Base-by-base conservation (phyloP, 2,888 invertebrate genomes). In the Andrena dorsata region DNA sequence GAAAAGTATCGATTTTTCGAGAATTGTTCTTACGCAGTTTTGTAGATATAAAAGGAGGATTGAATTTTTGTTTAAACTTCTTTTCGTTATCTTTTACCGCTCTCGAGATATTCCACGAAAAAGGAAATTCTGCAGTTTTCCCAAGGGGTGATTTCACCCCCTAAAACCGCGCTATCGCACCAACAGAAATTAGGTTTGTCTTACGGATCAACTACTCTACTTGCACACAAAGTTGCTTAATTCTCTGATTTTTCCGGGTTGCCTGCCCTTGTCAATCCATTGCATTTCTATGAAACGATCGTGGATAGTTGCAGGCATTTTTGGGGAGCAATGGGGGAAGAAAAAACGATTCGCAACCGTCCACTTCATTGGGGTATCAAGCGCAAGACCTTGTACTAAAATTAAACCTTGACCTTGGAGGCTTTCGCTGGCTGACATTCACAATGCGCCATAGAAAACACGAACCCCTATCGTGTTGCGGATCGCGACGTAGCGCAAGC, bases 381-480 rank as follows among this genome's bases (percentile, higher is more conserved):
- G 63, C 60, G 65, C 49, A 23, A 80, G 63, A 60, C 64, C 68
- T 77, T 72, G 64, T 16, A 20, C 16, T 26, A n/a, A 63, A 81
- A 71, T 64, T 30, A 78, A 58, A 73, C 60, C 74, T 58, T 65
- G 86, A 70, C 82, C 85, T 85, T 85, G 81, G 60, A 49, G 13
- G 64, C 53, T 41, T 80, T 76, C 53, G 41, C 61, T 26, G 60
- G 41, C 30, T 28, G 66, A 49, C 76, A 28, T 56, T 74, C 69
- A 73, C 30, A 82, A 80, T 69, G 63, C 53, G 51, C 71, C 35
- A 49, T 72, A 51, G 60, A 75, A 64, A 79, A 80, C 51, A 26
- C 69, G 49, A 69, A 63, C 66, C 72, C 82, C 70, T 83, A 58
- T 74, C 71, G 53, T 30, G 49, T 77, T 47, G 63, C 65, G 58